These are phyloP conservation scores for Periophthalmodon schlosseri DNA, from an alignment of 2,113 vertebrate genomes.

Conservation along the genomic window DNA sequence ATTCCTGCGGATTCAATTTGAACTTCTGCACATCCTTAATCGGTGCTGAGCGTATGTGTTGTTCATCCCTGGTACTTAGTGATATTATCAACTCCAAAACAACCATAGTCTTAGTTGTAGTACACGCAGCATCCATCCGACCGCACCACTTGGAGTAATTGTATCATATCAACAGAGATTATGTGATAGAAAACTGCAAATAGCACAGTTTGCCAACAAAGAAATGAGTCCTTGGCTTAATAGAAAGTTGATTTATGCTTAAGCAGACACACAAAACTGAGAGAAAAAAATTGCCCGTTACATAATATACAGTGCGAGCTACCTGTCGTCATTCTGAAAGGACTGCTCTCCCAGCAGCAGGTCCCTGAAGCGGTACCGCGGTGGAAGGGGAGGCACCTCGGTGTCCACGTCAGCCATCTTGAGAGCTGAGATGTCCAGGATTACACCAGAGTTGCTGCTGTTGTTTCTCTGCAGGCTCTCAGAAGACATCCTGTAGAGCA, in stretches of 20 bases:
- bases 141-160: neutral
- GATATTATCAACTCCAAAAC: neutral
- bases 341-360: slow-evolving; percentile 93
- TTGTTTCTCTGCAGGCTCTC: slow-evolving; percentile 77
- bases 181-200: neutral
- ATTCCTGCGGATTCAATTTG: neutral
- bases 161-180: neutral
- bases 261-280: slow-evolving; percentile 3
- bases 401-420: slow-evolving; percentile 90
- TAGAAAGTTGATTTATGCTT: slow-evolving; percentile 6
- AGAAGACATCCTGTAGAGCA: slow-evolving; percentile 75
- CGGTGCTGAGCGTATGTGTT: no score
- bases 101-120: neutral
- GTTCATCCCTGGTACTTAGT: neutral
- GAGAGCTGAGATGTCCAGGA: slow-evolving; percentile 84
- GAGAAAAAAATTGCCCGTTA: neutral
- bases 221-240: neutral
- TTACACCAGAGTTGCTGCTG: slow-evolving; percentile 80
- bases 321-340: slow-evolving; percentile 95
- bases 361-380: slow-evolving; percentile 94
- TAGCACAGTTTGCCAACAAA: neutral
- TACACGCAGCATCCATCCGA: neutral
- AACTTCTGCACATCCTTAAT: no score
- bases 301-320: slow-evolving; percentile 33
- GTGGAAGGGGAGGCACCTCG: slow-evolving; percentile 90